These are phyloP conservation scores for Yponomeuta plumbellus DNA, from an alignment of 2,888 invertebrate species.

Conservation along the genomic window DNA sequence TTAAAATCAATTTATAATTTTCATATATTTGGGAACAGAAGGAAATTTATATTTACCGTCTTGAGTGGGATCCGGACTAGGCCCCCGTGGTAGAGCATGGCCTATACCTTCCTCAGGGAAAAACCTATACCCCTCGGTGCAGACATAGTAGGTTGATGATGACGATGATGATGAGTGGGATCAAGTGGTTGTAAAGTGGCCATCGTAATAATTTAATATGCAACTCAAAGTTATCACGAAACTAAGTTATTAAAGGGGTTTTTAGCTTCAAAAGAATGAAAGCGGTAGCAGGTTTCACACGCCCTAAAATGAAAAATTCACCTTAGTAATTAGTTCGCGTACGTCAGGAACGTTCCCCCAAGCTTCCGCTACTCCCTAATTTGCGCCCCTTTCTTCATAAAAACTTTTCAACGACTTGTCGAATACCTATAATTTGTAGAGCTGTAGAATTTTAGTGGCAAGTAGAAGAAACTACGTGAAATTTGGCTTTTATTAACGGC, in stretches of 20 bases:
- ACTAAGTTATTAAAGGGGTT: neutral
- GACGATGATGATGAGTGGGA: neutral
- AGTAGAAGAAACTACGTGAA: constrained; percentile 26
- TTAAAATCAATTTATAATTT: neutral
- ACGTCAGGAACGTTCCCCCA: neutral
- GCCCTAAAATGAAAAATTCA: neutral
- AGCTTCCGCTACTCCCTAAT: neutral
- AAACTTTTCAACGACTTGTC: neutral
- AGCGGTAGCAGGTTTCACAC: neutral
- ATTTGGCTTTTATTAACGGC: constrained; percentile 52
- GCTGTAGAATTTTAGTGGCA: neutral
- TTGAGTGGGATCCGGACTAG: no score
- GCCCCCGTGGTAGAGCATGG: no score
- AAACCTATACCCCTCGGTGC: no score
- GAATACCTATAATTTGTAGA: neutral
- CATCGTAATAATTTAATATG: neutral
- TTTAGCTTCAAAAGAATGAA: neutral
- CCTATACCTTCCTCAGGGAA: no score
- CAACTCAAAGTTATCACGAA: neutral
- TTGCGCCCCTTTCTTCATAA: neutral
- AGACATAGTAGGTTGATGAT: no score
- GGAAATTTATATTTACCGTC: neutral
- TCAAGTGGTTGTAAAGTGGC: neutral
- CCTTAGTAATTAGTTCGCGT: neutral
- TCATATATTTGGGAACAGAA: neutral